phyloP scores from a whole-genome alignment of 2,113 vertebrate genomes.

The Synchiropus splendidus region DNA sequence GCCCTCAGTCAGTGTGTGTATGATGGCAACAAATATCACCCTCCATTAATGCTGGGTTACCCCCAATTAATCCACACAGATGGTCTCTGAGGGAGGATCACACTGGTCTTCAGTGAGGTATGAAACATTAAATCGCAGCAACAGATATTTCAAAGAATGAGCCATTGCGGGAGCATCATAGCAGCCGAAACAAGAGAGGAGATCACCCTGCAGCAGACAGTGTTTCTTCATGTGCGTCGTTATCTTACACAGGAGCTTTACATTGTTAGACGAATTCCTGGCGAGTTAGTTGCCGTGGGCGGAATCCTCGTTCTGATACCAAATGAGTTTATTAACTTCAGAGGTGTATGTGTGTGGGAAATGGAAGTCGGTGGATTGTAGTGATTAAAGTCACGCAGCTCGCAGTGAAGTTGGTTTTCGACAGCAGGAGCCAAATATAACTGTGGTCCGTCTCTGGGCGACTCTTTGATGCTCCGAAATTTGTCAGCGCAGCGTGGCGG shows the following conservation, averaged over 20 bases:
- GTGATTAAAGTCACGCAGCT: conserved; percentile 30
- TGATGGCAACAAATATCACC: no score
- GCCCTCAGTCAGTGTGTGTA: no score
- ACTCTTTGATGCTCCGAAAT: conserved; percentile 23
- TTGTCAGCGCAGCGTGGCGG: conserved; percentile 23
- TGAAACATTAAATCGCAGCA: conserved; percentile 18
- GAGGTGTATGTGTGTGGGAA: conserved; percentile 3
- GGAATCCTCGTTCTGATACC: conserved; percentile 17
- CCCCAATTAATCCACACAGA: neutral
- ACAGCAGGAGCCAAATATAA: conserved; percentile 22
- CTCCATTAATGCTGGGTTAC: conserved; percentile 8
- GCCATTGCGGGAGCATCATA: conserved; percentile 1
- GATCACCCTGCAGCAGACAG: neutral
- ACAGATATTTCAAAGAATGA: conserved; percentile 3
- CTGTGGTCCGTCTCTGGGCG: conserved; percentile 14
- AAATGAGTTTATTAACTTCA: conserved; percentile 32
- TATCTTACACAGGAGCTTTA: conserved; percentile 5
- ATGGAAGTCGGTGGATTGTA: conserved; percentile 19
- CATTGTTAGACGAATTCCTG: conserved; percentile 14
- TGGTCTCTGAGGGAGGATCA: no score
- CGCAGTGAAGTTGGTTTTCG: conserved; percentile 22
- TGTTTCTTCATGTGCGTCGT: no score
- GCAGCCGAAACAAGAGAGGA: conserved; percentile 3
- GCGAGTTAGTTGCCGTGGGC: conserved; percentile 12
- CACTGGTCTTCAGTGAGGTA: conserved; percentile 4